Base-by-base conservation (phyloP, 2,888 invertebrate genomes). In the Sesia bembeciformis region DNA sequence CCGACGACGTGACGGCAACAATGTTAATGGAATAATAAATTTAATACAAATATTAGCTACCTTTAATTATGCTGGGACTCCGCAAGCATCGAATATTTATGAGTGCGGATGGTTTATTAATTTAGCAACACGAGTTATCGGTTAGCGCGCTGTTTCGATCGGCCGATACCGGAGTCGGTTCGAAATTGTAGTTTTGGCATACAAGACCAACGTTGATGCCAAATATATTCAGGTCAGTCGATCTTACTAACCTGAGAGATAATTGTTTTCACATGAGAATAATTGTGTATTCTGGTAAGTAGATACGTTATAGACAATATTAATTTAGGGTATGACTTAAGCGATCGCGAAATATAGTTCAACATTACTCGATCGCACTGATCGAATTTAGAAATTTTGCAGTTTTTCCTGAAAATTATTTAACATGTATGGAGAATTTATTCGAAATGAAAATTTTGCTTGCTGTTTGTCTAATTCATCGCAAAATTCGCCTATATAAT, bases 1-100 rank as follows among this genome's bases (percentile, higher is more conserved):
- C 50, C 7, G 39, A 46, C 39, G 50, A 50, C 50, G 57, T 55
- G 52, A 55, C 52, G 55, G 53, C 55, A 54, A 54, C 59, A 55
- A 57, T 57, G 59, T 57, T 63, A 62, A 64, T 63, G 60, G 64
- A 62, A 64, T 66, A 63, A 65, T 66, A 63, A 66, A 67, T 63
- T 60, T 60, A 60, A 58, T 58, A 63, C 60, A 60, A 58, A 65
- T 60, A 60, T 62, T 61, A 61, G 52, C 54, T 54, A 56, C 53
- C 53, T 52, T 57, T 57, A 59, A 60, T 58, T 56, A 53, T 53
- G 50, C 39, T 50, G 50, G 38, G 39, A 39, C 50, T 50, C 50
- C 46, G 49, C 54, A 23, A 53, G 40, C 51, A 52, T 54, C 54
- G 52, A 54, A 51, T 51, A 53, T 52, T 55, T 40, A 53, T 50